These are phyloP conservation scores for Trichosurus vulpecula DNA, from an alignment of 2,797 vertebrate genomes.

Conservation along the genomic window DNA sequence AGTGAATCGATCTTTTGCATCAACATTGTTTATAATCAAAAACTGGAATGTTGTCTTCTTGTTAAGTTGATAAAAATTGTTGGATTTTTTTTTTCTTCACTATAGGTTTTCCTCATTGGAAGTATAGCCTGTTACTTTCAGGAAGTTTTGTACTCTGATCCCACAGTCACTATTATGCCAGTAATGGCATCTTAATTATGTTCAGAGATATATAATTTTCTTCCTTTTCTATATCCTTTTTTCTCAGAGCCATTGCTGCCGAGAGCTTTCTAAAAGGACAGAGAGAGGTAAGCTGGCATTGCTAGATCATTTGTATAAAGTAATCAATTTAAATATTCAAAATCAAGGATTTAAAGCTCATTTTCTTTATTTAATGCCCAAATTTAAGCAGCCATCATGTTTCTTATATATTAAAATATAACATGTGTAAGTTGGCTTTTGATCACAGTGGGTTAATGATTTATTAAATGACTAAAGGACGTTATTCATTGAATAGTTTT, in stretches of 20 bases:
- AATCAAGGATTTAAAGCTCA: constrained; percentile 57
- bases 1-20: constrained; percentile 81
- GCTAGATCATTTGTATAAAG: constrained; percentile 40
- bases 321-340: constrained; percentile 44
- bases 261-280: constrained; percentile 92
- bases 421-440: neutral
- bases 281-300: constrained; percentile 91
- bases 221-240: constrained; percentile 85
- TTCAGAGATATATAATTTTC: constrained; percentile 83
- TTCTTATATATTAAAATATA: neutral
- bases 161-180: constrained; percentile 85
- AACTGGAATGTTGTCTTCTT: constrained; percentile 86
- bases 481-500: constrained; percentile 38
- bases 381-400: constrained; percentile 52
- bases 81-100: constrained; percentile 83
- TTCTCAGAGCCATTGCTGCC: constrained; percentile 93
- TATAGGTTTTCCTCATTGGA: constrained; percentile 85
- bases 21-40: constrained; percentile 85
- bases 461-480: neutral
- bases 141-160: constrained; percentile 84
- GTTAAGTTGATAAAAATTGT: constrained; percentile 87
- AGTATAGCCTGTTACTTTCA: constrained; percentile 84
- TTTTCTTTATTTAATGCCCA: constrained; percentile 51
- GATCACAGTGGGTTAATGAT: neutral
- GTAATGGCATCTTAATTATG: constrained; percentile 73